phyloP scores from a whole-genome alignment of 2,113 vertebrate genomes.

The Otis tarda region DNA sequence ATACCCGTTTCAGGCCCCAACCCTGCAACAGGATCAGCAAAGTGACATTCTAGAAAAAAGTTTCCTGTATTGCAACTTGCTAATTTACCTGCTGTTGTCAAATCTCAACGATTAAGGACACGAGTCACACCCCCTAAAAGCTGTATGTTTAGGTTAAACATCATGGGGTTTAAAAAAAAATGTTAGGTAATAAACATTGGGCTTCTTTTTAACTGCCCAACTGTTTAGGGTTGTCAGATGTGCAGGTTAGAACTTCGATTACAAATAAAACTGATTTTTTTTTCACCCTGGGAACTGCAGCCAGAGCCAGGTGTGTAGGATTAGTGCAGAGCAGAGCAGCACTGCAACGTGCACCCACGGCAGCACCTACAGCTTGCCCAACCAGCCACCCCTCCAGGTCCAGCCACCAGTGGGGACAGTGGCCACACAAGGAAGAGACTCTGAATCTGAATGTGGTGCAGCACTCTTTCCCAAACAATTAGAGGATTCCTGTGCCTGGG shows the following conservation, averaged over 20 bases:
- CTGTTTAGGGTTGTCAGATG: background rate
- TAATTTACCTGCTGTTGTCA: background rate
- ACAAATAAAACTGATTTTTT: background rate
- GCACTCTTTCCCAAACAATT: background rate
- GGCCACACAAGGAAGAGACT: background rate
- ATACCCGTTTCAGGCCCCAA: background rate
- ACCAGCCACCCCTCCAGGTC: background rate
- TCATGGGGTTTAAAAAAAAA: background rate
- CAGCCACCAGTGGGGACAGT: background rate
- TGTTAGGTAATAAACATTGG: background rate
- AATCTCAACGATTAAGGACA: background rate
- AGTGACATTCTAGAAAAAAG: background rate
- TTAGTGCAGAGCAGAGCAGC: background rate
- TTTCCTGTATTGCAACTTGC: background rate
- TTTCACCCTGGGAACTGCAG: background rate
- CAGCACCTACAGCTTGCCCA: background rate
- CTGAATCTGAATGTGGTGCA: background rate
- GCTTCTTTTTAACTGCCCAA: background rate
- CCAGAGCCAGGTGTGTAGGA: background rate
- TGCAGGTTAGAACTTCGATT: background rate
- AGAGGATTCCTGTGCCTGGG: background rate
- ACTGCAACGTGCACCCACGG: background rate
- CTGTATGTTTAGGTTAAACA: background rate
- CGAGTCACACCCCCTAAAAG: background rate
- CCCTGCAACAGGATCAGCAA: background rate